A percentile compares a stretch with the other conserved stretches of the same genome.
Evolutionary conservation across 2,888 invertebrate genomes (phyloP).

Genomic region (Chaitophorus viminalis): DNA sequence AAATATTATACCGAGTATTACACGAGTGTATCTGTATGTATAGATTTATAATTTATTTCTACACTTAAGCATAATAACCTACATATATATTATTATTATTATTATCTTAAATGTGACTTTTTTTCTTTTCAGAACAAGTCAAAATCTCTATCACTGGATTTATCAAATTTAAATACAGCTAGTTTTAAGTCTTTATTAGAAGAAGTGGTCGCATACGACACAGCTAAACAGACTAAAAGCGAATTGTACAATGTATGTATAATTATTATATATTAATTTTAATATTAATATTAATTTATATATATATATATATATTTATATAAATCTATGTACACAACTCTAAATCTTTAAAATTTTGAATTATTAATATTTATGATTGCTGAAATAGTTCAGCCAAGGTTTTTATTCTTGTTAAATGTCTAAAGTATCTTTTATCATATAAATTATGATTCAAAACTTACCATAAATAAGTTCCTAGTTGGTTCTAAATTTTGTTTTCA

Average conservation of each 20-base stretch:
- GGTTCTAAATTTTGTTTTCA: too few relatives aligned
- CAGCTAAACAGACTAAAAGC: constrained; percentile 56
- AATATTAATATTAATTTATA: too few relatives aligned
- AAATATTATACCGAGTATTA: not conserved
- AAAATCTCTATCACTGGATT: constrained; percentile 55
- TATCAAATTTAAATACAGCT: constrained; percentile 60
- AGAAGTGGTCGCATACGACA: constrained; percentile 58
- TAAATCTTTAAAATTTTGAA: too few relatives aligned
- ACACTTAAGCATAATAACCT: not conserved
- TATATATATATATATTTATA: too few relatives aligned
- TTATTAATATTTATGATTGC: too few relatives aligned
- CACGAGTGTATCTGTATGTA: not conserved
- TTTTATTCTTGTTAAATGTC: too few relatives aligned
- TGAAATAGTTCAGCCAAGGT: too few relatives aligned
- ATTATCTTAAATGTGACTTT: not conserved
- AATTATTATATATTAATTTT: constrained; percentile 1
- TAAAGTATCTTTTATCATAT: too few relatives aligned
- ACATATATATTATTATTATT: too few relatives aligned
- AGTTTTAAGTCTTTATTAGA: constrained; percentile 58
- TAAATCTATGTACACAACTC: too few relatives aligned
- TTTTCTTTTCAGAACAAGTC: constrained; percentile 44
- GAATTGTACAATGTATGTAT: constrained; percentile 60
- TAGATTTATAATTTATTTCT: not conserved
- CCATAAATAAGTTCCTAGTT: too few relatives aligned
- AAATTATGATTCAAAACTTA: too few relatives aligned